phyloP scores from a whole-genome alignment of 2,888 invertebrate species.

The Protophormia terraenovae region DNA sequence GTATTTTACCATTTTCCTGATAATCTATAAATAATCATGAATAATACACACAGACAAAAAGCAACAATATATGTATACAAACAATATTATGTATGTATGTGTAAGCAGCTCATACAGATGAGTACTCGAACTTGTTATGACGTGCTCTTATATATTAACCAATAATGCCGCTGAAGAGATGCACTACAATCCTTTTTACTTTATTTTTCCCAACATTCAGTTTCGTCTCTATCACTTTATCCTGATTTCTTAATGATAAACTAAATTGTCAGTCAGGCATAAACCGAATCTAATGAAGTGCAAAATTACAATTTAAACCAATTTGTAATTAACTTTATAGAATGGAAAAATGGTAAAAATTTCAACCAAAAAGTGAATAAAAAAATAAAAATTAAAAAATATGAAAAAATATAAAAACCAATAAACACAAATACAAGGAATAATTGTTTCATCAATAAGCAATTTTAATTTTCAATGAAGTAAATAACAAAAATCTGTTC shows the following conservation, averaged over 20 bases:
- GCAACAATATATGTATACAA: no score
- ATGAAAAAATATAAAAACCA: neutral
- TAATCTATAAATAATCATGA: neutral
- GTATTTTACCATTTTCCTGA: neutral
- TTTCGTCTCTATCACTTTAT: neutral
- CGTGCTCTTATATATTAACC: conserved; percentile 3
- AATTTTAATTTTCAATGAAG: neutral
- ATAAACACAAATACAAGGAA: neutral
- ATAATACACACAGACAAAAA: neutral
- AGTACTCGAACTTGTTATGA: conserved; percentile 5
- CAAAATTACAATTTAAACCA: conserved; percentile 81
- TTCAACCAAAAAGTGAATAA: neutral
- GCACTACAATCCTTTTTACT: conserved; percentile 2
- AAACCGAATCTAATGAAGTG: conserved; percentile 79
- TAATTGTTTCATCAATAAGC: neutral
- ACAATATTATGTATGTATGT: no score
- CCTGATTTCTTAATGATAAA: conserved; percentile 76
- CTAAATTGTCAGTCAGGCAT: conserved; percentile 80
- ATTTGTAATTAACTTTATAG: conserved; percentile 80
- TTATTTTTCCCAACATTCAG: neutral
- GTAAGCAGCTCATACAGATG: neutral
- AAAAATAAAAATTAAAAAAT: conserved; percentile 1
- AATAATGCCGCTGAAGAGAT: conserved; percentile 5
- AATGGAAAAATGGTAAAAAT: conserved; percentile 70
- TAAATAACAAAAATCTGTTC: no score